Evolutionary conservation across 2,888 invertebrate genomes (phyloP).

Genomic region (Thymelicus acteon): DNA sequence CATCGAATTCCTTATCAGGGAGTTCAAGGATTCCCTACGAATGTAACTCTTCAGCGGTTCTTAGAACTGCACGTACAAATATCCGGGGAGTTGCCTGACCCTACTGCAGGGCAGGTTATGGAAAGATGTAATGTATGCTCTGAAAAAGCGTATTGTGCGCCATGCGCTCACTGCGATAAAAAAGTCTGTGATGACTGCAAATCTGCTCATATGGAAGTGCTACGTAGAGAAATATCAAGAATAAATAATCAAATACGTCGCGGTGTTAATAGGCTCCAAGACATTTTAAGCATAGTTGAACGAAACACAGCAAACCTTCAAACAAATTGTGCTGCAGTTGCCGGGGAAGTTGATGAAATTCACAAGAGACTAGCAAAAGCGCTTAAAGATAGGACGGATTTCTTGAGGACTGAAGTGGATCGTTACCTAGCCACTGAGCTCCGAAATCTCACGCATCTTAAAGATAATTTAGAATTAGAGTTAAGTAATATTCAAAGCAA

Average conservation of each 20-base stretch:
- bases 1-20: slow-evolving; percentile 98
- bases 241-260: slow-evolving; percentile 95
- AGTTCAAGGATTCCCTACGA: slow-evolving; percentile 97
- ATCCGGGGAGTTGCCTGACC: slow-evolving; percentile 95
- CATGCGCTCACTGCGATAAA: slow-evolving; percentile 98
- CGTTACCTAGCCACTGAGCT: slow-evolving; percentile 95
- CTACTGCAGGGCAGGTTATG: slow-evolving; percentile 96
- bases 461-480: slow-evolving; percentile 97
- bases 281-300: slow-evolving; percentile 92
- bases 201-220: slow-evolving; percentile 97
- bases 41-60: slow-evolving; percentile 97
- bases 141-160: slow-evolving; percentile 94
- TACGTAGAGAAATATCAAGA: slow-evolving; percentile 95
- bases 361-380: slow-evolving; percentile 94
- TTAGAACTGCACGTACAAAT: slow-evolving; percentile 97
- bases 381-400: slow-evolving; percentile 94
- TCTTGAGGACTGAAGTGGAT: slow-evolving; percentile 95
- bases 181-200: slow-evolving; percentile 99
- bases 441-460: slow-evolving; percentile 92
- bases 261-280: slow-evolving; percentile 94
- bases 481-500: slow-evolving; percentile 98
- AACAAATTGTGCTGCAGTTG: slow-evolving; percentile 94
- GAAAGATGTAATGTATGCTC: slow-evolving; percentile 97
- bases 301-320: slow-evolving; percentile 95
- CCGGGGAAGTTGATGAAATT: slow-evolving; percentile 97